Base-by-base conservation (phyloP, 2,888 invertebrate species). In the Minunthozetes semirufus region DNA sequence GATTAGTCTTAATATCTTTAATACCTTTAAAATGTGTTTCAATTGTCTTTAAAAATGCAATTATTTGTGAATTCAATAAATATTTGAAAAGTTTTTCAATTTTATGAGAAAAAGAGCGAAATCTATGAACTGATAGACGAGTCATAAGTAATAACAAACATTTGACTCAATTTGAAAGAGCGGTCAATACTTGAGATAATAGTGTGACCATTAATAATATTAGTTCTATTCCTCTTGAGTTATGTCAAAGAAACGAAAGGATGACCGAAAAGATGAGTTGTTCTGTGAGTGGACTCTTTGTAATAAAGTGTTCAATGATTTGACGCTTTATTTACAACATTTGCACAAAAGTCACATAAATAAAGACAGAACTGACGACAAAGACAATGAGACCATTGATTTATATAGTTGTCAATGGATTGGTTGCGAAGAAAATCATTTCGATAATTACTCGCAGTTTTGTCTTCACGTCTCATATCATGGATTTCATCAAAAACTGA, bases 401-500 rank as follows among this genome's bases (percentile, higher is more conserved):
- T 42, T 42, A 42, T 50, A 25, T n/a, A 56, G 38, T 42, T 75
- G 75, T 63, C 48, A 42, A 66, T 75, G 75, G 75, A 48, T 72
- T 46, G 75, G 75, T 8, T 75, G 75, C 48, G 72, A 75, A 46
- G 42, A 68, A n/a, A 46, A 68, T 19, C 19, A 66, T 22, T 75
- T 73, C 27, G 33, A 27, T 8, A 42, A 72, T 38, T 27, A 48
- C 13, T 38, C 25, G 3, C 72, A 72, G 15, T 70, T 75, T 66
- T 48, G 61, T 33, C 50, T 75, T 53, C 76, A 76, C 56, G 19
- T 76, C 9, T 72, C 72, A 25, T 72, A 72, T 22, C 76, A 76
- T 66, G 76, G 74, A 11, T 75, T 63, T 56, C 76, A 76, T 71
- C 71, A 72, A 59, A 76, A 76, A 71, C 56, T 75, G 17, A 76